Percentiles rank a stretch among this genome's conserved stretches.
phyloP scores from a whole-genome alignment of 1,140 invertebrate species.

The Scaptomyza hsui region DNA sequence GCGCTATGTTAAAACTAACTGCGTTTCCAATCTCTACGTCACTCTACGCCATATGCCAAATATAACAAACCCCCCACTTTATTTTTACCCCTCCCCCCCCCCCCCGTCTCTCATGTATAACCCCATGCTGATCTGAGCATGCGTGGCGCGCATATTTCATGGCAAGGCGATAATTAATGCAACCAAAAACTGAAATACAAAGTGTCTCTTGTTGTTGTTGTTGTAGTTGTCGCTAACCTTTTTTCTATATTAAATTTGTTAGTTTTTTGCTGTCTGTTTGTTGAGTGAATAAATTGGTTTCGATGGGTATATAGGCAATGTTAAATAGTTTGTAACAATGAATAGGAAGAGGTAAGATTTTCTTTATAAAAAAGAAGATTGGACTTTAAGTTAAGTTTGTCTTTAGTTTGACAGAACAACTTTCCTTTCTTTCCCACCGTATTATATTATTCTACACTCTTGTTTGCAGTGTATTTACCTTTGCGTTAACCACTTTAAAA shows the following conservation, averaged over 20 bases:
- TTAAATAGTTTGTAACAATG: not conserved
- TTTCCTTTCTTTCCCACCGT: not conserved
- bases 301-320: conserved; percentile 1
- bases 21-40: not conserved
- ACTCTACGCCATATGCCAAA: not conserved
- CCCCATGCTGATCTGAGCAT: conserved; percentile 60
- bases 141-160: conserved; percentile 80
- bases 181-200: conserved; percentile 77
- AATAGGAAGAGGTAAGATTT: not conserved
- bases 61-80: not conserved
- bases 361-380: no score
- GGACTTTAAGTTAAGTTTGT: no score
- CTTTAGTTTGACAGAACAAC: not conserved
- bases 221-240: conserved; percentile 50
- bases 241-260: conserved; percentile 70
- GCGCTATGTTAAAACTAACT: no score
- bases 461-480: conserved; percentile 5
- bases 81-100: not conserved
- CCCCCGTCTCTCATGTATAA: conserved; percentile 4
- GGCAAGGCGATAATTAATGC: conserved; percentile 82
- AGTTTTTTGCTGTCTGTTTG: conserved; percentile 47
- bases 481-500: not conserved
- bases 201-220: conserved; percentile 59
- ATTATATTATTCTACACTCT: not conserved
- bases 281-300: conserved; percentile 35